Base-by-base conservation (phyloP, 2,888 invertebrate species). In the Strigamia maritima region DNA sequence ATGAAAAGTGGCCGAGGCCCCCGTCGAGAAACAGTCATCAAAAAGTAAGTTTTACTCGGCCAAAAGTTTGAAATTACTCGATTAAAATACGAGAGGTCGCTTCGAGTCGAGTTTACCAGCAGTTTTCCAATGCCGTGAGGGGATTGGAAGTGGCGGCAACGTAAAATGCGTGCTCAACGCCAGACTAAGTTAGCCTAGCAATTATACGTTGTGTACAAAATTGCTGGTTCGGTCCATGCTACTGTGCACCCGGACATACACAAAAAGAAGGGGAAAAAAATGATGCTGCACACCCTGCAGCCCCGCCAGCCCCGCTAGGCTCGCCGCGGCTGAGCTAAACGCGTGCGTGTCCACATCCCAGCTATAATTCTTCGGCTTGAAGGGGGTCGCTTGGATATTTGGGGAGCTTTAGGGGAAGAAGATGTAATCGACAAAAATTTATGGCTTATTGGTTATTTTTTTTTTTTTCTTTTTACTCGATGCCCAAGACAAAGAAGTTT, bases 201-300 rank as follows among this genome's bases (percentile, higher is more conserved):
- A 70, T 70, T 70, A 70, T 54, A 54, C 54, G 54, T 70, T 70
- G 70, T 28, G 70, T 14, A 70, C 28, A 2, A 70, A 70, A 70
- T 70, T 70, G 70, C 26, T 70, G 24, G 70, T 70, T 70, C 16
- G 70, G 70, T 70, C 28, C 70, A 70, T 70, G 70, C 70, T 70
- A 70, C 70, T 70, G 70, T 70, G 70, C 70, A 70, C 70, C 70
- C 70, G 70, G 70, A 70, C 70, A 70, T 70, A 70, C 70, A 70
- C 70, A n/a, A 19, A n/a, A 19, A 1, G 28, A 28, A 14, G 28
- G 28, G 6, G 28, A 70, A 26, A 70, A 70, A 70, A 70, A 70
- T n/a, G 28, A 26, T 0, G 49, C 10, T 70, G 70, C 54, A 54
- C 54, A 54, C 54, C 70, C 70, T 70, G 26, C 24, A 70, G 70